A percentile compares a stretch with the other conserved stretches of the same genome.
These are phyloP conservation scores for Argyresthia goedartella DNA, from an alignment of 2,888 invertebrate genomes.

Conservation along the genomic window DNA sequence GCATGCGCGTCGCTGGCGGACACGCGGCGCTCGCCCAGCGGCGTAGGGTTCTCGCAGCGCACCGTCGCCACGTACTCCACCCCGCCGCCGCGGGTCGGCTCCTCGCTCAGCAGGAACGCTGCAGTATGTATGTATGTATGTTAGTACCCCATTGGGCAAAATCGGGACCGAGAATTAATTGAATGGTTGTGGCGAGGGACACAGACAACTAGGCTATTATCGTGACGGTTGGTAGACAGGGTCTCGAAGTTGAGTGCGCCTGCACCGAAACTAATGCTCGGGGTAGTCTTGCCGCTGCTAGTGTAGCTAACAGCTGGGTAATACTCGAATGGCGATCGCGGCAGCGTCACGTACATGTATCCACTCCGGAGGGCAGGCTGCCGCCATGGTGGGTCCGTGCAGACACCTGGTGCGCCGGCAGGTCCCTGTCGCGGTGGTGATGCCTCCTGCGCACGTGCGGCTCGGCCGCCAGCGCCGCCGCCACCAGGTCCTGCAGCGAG, in stretches of 20 bases:
- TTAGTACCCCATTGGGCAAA: too few relatives aligned
- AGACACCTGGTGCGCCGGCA: constrained; percentile 37
- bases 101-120: constrained; percentile 61
- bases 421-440: constrained; percentile 24
- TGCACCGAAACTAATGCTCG: too few relatives aligned
- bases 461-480: constrained; percentile 57
- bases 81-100: constrained; percentile 24
- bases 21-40: constrained; percentile 59
- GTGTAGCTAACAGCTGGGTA: too few relatives aligned
- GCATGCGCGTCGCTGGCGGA: constrained; percentile 53
- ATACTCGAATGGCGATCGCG: too few relatives aligned
- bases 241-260: too few relatives aligned
- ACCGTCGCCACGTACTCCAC: constrained; percentile 63
- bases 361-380: constrained; percentile 60
- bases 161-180: too few relatives aligned
- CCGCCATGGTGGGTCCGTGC: constrained; percentile 58
- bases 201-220: too few relatives aligned
- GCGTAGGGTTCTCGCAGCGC: constrained; percentile 63
- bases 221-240: too few relatives aligned
- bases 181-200: too few relatives aligned
- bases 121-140: constrained; percentile 7
- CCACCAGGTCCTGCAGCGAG: constrained; percentile 73
- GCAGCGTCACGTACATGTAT: constrained; percentile 27
- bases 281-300: too few relatives aligned
- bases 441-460: constrained; percentile 42